Evolutionary conservation across 2,888 invertebrate species (phyloP).

Genomic region (Tuta absoluta): DNA sequence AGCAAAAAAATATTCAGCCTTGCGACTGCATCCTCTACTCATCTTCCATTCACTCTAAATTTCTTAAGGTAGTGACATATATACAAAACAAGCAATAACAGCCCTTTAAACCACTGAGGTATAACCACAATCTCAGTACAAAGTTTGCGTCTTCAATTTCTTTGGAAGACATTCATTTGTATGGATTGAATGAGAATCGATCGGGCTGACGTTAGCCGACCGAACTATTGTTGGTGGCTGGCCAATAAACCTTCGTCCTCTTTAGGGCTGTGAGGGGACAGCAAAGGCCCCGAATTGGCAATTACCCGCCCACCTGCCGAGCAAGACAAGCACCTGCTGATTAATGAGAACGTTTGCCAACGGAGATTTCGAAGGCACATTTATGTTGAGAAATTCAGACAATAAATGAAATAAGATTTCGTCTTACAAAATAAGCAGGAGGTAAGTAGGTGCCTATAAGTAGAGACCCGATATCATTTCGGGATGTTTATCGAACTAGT

Average conservation of each 20-base stretch:
- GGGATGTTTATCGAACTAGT: background rate
- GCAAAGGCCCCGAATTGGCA: slow-evolving; percentile 27
- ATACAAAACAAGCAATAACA: too few species aligned
- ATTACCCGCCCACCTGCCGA: slow-evolving; percentile 26
- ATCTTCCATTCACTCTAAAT: too few species aligned
- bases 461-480: too few species aligned
- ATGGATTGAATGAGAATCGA: too few species aligned
- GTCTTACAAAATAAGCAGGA: too few species aligned
- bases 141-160: too few species aligned
- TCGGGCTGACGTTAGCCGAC: slow-evolving; percentile 28
- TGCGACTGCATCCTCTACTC: too few species aligned
- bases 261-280: slow-evolving; percentile 27
- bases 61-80: too few species aligned
- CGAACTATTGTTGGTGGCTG: slow-evolving; percentile 27
- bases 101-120: too few species aligned
- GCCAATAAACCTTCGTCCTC: slow-evolving; percentile 29
- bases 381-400: slow-evolving; percentile 1
- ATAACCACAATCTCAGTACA: too few species aligned
- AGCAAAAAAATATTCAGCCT: too few species aligned
- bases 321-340: slow-evolving; percentile 27
- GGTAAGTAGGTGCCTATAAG: background rate
- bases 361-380: background rate
- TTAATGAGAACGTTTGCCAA: slow-evolving; percentile 25
- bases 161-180: too few species aligned
- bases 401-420: background rate